Evolutionary conservation across 1,140 invertebrate genomes (phyloP).

Genomic region (Watersipora subatra): DNA sequence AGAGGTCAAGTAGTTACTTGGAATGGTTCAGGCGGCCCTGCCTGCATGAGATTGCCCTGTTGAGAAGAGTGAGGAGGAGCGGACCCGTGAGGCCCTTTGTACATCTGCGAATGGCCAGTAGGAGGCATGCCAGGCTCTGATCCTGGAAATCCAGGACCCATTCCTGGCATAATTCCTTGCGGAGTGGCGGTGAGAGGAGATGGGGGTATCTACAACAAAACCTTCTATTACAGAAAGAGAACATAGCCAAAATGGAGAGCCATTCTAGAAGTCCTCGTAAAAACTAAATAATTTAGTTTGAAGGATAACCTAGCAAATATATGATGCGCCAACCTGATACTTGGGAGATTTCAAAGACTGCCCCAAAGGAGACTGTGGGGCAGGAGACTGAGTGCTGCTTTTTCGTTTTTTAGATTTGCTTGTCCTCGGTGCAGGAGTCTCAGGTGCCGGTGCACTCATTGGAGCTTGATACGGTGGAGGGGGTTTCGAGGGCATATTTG

Average conservation of each 20-base stretch:
- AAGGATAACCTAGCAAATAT: too few species aligned
- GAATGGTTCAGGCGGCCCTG: slow-evolving; percentile 1
- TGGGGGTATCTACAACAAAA: neutral
- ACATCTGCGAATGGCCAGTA: neutral
- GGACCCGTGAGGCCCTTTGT: neutral
- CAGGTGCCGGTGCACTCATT: neutral
- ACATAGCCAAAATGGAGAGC: too few species aligned
- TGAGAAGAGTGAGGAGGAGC: neutral
- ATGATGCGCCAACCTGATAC: too few species aligned
- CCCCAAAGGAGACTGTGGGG: neutral
- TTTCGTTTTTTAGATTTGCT: neutral
- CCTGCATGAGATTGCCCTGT: slow-evolving; percentile 2
- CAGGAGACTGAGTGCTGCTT: neutral
- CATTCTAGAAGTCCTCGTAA: too few species aligned
- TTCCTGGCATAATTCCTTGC: neutral
- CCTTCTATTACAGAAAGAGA: too few species aligned
- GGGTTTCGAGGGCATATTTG: neutral
- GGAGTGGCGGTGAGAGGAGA: neutral
- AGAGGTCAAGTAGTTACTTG: neutral
- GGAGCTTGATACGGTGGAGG: neutral
- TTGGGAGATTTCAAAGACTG: neutral
- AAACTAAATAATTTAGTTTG: too few species aligned
- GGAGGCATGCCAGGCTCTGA: neutral
- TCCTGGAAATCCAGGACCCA: neutral
- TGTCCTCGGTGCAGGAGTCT: neutral